Evolutionary conservation across 2,797 vertebrate genomes (phyloP).

Genomic region (Gadopsis marmoratus): DNA sequence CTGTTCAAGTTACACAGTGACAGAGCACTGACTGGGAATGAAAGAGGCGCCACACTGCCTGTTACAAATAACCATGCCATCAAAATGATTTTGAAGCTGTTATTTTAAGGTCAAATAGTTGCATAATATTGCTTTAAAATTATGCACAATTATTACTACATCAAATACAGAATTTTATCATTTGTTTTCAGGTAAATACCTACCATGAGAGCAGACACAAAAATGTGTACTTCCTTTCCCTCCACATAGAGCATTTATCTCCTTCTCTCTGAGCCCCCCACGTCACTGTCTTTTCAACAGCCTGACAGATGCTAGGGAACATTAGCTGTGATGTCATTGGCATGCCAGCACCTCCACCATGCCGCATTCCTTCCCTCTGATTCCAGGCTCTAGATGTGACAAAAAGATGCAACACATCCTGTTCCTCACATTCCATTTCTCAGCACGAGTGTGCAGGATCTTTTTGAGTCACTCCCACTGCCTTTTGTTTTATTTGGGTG

Average conservation of each 20-base stretch:
- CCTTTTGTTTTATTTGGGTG: conserved; percentile 66
- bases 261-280: neutral
- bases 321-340: conserved; percentile 43
- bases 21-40: too few relatives aligned
- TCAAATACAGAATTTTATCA: neutral
- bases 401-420: conserved; percentile 58
- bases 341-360: conserved; percentile 25
- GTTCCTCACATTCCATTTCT: conserved; percentile 43
- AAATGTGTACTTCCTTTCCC: neutral
- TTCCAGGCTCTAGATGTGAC: conserved; percentile 25
- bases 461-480: conserved; percentile 43
- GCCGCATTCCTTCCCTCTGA: conserved; percentile 27
- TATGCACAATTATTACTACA: too few relatives aligned
- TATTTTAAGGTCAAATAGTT: too few relatives aligned
- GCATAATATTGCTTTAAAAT: too few relatives aligned
- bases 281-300: neutral
- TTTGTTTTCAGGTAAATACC: neutral
- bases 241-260: neutral
- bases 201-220: neutral
- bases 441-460: conserved; percentile 45
- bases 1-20: too few relatives aligned
- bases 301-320: conserved; percentile 18
- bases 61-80: too few relatives aligned
- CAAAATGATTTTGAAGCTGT: too few relatives aligned
- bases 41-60: too few relatives aligned